These are phyloP conservation scores for Leptogaster cylindrica DNA, from an alignment of 2,888 invertebrate species.

Conservation along the genomic window DNA sequence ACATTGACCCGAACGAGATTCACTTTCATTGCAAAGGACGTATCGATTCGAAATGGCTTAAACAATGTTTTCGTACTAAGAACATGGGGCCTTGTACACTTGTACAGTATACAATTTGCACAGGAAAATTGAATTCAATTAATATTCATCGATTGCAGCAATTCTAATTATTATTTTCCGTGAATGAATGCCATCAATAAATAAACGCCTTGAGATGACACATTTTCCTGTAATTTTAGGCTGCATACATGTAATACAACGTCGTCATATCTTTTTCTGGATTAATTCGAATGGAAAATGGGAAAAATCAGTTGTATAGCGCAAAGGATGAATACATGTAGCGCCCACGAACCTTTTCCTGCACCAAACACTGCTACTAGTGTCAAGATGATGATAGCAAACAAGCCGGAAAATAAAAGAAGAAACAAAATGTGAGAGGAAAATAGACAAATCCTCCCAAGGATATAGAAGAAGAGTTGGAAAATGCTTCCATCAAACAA, in stretches of 20 bases:
- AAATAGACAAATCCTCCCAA: slow-evolving; percentile 40
- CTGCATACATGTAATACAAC: slow-evolving; percentile 32
- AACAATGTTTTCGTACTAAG: no score
- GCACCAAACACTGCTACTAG: slow-evolving; percentile 22
- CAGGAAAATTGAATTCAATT: no score
- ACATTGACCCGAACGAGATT: slow-evolving; percentile 44
- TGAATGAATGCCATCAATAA: no score
- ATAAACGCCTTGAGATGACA: slow-evolving; percentile 16
- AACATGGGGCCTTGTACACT: no score
- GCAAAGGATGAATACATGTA: neutral
- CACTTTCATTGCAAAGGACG: slow-evolving; percentile 45
- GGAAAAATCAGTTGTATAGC: neutral
- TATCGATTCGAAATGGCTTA: no score
- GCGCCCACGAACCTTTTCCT: neutral
- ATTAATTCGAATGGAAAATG: slow-evolving; percentile 41
- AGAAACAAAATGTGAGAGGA: slow-evolving; percentile 22
- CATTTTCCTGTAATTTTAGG: slow-evolving; percentile 41
- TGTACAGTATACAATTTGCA: no score
- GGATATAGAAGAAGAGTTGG: slow-evolving; percentile 28
- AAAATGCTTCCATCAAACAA: slow-evolving; percentile 27
- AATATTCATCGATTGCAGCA: neutral
- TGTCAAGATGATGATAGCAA: slow-evolving; percentile 41
- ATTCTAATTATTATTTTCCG: neutral
- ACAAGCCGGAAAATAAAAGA: slow-evolving; percentile 33
- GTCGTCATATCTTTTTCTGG: slow-evolving; percentile 9